Base-by-base conservation (phyloP, 2,888 invertebrate genomes). In the Koerneria pararmatus region DNA sequence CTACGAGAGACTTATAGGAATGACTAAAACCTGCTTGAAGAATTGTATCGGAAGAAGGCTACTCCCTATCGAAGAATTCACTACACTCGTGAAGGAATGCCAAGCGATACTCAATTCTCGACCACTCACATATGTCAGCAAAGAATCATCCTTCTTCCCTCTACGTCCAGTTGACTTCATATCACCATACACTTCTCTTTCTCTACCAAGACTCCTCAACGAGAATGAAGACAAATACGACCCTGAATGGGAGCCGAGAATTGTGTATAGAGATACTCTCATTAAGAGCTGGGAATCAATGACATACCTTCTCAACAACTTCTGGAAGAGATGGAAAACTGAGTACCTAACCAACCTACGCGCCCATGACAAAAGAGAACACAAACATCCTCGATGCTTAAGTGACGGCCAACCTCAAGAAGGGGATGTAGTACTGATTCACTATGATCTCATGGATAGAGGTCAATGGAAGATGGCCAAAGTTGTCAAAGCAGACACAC, bases 1-100 rank as follows among this genome's bases (percentile, higher is more conserved):
- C 74, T 85, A 83, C 78, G 84, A 85, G 69, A 73, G 84, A 22
- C 66, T 85, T 3, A 75, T 85, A 8, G 76, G 82, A 5, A 58
- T 83, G 15, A 35, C 84, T 3, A 86, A 86, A 69, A 66, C 69
- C 3, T 65, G 84, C n/a, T 66, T 85, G 24, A 67, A 82, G 8
- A 74, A 78, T 58, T 73, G 81, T 5, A 68, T 86, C 1, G 83
- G 84, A 24, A 77, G 76, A 57, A 73, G 80, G 5, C 74, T 75
- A 86, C 87, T 71, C 85, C 85, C 71, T 8, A 74, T 74, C 58
- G 78, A 80, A 59, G 77, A 83, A 64, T 66, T 84, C 65, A 24
- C 22, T n/a, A 83, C 80, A 0, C 67, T 80, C 2, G 48, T 82
- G 8, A 79, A 80, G 58, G 84, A 84, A 63, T 67, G 62, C 6